These are phyloP conservation scores for Mastigias papua DNA, from an alignment of 30 jellyfish, hydroid and myxozoan genomes.

Conservation along the genomic window DNA sequence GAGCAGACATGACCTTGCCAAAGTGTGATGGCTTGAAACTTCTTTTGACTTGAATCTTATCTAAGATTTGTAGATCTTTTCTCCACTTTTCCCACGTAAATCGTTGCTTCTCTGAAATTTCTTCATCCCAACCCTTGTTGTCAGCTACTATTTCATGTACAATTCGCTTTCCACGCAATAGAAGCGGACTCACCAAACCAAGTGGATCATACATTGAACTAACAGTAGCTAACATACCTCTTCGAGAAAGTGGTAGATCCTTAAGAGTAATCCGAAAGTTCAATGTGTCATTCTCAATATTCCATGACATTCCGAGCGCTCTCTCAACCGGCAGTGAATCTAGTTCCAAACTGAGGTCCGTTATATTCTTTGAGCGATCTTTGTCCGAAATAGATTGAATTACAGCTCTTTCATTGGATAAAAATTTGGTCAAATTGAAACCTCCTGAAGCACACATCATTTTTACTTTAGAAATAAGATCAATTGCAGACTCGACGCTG, in stretches of 20 bases:
- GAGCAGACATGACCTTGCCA: conserved; percentile 1
- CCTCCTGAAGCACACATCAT: conserved; percentile 41
- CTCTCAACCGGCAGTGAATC: conserved; percentile 39
- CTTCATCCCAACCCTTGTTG: conserved; percentile 14
- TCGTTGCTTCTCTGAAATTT: conserved; percentile 3
- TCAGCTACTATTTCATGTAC: not conserved
- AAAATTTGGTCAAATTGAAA: conserved; percentile 33
- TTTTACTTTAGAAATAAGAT: not conserved
- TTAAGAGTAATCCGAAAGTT: conserved; percentile 43
- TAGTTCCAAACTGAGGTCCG: conserved; percentile 16
- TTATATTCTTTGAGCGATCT: conserved; percentile 26
- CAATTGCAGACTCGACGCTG: conserved; percentile 1
- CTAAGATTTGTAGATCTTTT: conserved; percentile 1
- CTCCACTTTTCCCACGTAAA: conserved; percentile 23
- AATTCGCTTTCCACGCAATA: conserved; percentile 1
- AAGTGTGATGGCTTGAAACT: conserved; percentile 26
- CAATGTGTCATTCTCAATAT: conserved; percentile 11
- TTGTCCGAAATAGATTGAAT: conserved; percentile 30
- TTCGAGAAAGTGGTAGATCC: not conserved
- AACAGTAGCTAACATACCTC: not conserved
- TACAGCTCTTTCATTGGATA: conserved; percentile 28
- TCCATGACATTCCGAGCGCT: conserved; percentile 44
- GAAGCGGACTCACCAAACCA: not conserved
- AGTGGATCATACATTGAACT: not conserved
- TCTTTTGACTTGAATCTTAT: not conserved